A percentile compares a stretch with the other conserved stretches of the same genome.
Evolutionary conservation across 1,140 invertebrate genomes (phyloP).

Genomic region (Hesperophylax magnus): DNA sequence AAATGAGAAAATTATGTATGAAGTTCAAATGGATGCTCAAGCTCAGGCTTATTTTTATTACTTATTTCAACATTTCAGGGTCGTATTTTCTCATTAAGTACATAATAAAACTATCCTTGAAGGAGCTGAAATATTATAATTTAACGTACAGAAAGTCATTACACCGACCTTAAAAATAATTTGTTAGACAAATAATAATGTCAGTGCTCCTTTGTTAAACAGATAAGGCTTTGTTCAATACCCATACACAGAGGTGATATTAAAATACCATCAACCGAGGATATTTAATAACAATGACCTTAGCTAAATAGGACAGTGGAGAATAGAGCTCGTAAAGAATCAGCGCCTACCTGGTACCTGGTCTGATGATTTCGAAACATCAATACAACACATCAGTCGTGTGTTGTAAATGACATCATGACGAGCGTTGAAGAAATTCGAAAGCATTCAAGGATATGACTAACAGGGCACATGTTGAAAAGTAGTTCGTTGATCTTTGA

Average conservation of each 20-base stretch:
- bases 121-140: no score
- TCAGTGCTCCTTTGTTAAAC: background rate
- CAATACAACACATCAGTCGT: slow-evolving; percentile 9
- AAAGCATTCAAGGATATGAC: slow-evolving; percentile 35
- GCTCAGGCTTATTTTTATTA: no score
- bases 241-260: background rate
- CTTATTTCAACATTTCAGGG: no score
- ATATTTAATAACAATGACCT: slow-evolving; percentile 12
- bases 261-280: background rate
- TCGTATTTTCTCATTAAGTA: no score
- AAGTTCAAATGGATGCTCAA: no score
- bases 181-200: slow-evolving; percentile 14
- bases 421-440: slow-evolving; percentile 36
- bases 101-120: no score
- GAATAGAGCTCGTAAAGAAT: background rate
- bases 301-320: slow-evolving; percentile 21
- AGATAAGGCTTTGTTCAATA: background rate
- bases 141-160: background rate
- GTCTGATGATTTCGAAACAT: slow-evolving; percentile 31
- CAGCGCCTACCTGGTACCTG: background rate
- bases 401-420: slow-evolving; percentile 10
- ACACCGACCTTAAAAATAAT: slow-evolving; percentile 13
- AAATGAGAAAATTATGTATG: no score
- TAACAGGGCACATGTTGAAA: slow-evolving; percentile 4
- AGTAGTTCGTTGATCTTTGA: slow-evolving; percentile 6